These are phyloP conservation scores for Nemotelus nigrinus DNA, from an alignment of 2,888 invertebrate genomes.

Conservation along the genomic window DNA sequence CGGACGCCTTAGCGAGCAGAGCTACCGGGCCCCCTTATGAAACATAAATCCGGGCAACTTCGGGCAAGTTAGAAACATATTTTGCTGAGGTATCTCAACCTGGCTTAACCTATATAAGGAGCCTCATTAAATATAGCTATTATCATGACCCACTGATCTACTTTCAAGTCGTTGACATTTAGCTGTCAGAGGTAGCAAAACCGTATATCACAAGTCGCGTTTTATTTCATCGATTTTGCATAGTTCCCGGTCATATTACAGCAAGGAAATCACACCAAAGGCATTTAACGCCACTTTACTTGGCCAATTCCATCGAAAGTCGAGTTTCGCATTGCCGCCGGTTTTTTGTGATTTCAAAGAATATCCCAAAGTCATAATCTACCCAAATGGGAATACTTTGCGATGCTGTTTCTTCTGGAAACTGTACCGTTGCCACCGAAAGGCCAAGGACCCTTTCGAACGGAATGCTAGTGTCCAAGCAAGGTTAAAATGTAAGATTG, in stretches of 20 bases:
- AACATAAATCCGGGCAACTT: too few species aligned
- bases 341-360: constrained; percentile 62
- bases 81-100: too few species aligned
- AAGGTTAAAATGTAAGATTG: too few species aligned
- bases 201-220: constrained; percentile 34
- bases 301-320: constrained; percentile 49
- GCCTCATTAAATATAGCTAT: too few species aligned
- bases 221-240: constrained; percentile 43
- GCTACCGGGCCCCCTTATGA: too few species aligned
- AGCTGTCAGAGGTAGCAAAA: too few species aligned
- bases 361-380: constrained; percentile 72
- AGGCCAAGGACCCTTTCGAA: constrained; percentile 61
- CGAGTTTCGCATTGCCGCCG: constrained; percentile 64
- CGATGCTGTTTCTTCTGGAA: constrained; percentile 74
- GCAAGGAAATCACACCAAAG: constrained; percentile 32
- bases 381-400: constrained; percentile 88
- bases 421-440: constrained; percentile 74
- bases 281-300: neutral
- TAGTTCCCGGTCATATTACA: neutral
- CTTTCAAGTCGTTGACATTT: too few species aligned
- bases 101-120: too few species aligned
- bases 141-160: too few species aligned
- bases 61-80: too few species aligned
- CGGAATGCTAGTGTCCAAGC: too few species aligned
- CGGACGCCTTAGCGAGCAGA: too few species aligned